Percentiles rank a stretch among this genome's conserved stretches.
Evolutionary conservation across 2,797 vertebrate genomes (phyloP).

Genomic region (Crocodylus rhombifer): DNA sequence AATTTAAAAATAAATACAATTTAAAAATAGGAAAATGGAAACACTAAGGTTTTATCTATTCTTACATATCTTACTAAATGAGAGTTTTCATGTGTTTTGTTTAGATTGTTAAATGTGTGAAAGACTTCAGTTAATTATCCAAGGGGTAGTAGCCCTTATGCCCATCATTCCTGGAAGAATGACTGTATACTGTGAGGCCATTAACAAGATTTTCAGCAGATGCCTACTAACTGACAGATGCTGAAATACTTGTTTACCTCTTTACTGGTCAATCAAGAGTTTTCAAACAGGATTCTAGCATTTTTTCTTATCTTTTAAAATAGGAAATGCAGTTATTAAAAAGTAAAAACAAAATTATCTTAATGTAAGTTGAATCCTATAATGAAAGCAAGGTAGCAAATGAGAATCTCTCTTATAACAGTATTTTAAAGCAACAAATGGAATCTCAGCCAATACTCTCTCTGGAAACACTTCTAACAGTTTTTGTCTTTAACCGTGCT

Average conservation of each 20-base stretch:
- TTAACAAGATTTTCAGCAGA: background rate
- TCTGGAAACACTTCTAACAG: background rate
- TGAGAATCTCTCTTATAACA: background rate
- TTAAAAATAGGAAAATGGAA: too few relatives aligned
- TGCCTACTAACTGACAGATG: background rate
- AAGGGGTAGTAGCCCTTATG: background rate
- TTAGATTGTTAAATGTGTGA: background rate
- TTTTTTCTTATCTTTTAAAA: background rate
- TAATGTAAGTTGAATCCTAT: background rate
- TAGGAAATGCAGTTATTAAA: background rate
- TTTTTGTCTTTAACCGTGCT: background rate
- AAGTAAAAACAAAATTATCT: background rate
- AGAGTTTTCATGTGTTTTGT: background rate
- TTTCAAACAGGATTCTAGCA: background rate
- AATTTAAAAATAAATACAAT: too few relatives aligned
- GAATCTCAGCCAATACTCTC: background rate
- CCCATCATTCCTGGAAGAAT: background rate
- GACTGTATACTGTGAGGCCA: background rate
- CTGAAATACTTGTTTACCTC: background rate
- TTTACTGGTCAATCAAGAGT: background rate
- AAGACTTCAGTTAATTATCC: background rate
- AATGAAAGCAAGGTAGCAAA: background rate
- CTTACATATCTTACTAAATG: background rate
- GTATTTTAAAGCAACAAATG: background rate
- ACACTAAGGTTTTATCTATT: too few relatives aligned